Evolutionary conservation across 2,797 vertebrate species (phyloP).

Genomic region (Tokudaia tokunoshimensis): DNA sequence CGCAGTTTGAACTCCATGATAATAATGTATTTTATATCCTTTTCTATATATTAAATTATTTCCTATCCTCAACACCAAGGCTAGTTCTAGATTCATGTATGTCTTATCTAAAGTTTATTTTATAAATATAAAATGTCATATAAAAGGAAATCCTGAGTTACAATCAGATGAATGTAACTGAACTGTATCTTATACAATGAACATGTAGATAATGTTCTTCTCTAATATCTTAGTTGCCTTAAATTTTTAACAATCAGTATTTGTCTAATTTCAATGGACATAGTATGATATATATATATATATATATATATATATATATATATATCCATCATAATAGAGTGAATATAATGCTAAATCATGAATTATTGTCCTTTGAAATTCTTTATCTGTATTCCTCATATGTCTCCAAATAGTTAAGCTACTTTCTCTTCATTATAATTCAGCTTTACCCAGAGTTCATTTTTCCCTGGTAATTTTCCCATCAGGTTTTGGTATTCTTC

Average conservation of each 20-base stretch:
- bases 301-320: background rate
- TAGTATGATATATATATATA: background rate
- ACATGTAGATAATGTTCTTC: slow-evolving; percentile 12
- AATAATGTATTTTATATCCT: slow-evolving; percentile 14
- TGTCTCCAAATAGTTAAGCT: background rate
- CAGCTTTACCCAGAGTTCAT: slow-evolving; percentile 22
- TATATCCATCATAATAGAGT: background rate
- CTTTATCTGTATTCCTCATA: slow-evolving; percentile 9
- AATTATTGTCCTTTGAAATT: slow-evolving; percentile 54
- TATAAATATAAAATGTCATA: background rate
- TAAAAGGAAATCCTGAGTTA: slow-evolving; percentile 58
- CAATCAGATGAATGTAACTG: slow-evolving; percentile 28
- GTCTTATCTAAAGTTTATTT: slow-evolving; percentile 29
- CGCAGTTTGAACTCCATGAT: background rate
- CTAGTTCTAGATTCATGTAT: slow-evolving; percentile 19
- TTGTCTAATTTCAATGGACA: slow-evolving; percentile 44
- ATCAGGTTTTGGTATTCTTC: background rate
- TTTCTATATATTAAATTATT: slow-evolving; percentile 28
- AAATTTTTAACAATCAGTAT: slow-evolving; percentile 6
- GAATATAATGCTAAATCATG: background rate
- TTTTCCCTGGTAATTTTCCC: background rate
- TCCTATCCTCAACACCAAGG: background rate
- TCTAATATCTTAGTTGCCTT: slow-evolving; percentile 12
- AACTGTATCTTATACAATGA: background rate
- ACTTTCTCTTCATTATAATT: slow-evolving; percentile 32